Evolutionary conservation across 2,113 vertebrate species (phyloP).

Genomic region (Pteruthius melanotis): DNA sequence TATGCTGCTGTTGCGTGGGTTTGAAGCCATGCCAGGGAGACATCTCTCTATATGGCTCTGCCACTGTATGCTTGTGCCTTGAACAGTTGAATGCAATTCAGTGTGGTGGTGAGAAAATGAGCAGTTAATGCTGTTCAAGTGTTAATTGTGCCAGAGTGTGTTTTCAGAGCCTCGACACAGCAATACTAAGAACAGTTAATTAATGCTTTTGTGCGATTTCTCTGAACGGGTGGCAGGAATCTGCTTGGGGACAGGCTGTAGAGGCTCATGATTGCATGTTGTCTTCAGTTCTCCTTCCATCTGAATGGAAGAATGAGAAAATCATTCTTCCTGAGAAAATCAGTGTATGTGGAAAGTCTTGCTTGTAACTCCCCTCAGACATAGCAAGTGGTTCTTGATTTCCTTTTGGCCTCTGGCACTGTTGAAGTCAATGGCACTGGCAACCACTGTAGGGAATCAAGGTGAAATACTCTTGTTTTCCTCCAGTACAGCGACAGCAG

Average conservation of each 20-base stretch:
- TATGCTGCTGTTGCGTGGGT: background rate
- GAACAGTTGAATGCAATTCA: background rate
- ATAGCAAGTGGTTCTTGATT: background rate
- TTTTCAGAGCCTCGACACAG: background rate
- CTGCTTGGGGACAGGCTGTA: background rate
- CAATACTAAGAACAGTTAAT: background rate
- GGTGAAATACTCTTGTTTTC: background rate
- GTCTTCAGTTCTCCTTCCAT: background rate
- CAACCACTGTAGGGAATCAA: fast-evolving
- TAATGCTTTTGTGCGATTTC: background rate
- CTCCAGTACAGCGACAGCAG: background rate
- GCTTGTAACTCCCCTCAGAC: background rate
- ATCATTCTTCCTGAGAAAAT: background rate
- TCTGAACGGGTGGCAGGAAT: background rate
- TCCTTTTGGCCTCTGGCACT: background rate
- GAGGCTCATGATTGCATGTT: background rate
- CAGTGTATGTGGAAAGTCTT: background rate
- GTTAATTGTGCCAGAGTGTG: background rate
- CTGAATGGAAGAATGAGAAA: no score
- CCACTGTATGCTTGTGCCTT: background rate
- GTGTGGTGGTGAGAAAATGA: background rate
- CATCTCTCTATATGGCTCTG: background rate
- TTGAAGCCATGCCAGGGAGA: background rate
- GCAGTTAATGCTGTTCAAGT: background rate
- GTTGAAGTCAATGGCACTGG: background rate